Evolutionary conservation across 2,113 vertebrate species (phyloP), one percentile per base, ranked within the genome.

Genomic region (Henicopernis longicauda): DNA sequence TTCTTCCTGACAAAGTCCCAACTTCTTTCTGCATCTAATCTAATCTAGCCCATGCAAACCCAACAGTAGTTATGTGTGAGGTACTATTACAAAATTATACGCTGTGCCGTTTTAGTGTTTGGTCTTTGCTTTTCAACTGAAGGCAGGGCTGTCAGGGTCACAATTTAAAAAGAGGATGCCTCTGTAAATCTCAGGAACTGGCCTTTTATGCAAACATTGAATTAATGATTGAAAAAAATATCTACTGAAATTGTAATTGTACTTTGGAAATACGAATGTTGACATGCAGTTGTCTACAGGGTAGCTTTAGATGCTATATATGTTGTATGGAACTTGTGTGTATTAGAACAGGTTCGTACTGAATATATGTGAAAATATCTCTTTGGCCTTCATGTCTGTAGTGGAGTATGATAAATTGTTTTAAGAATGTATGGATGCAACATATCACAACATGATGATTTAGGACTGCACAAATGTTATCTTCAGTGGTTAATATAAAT

Each of bases 281-380:
- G 14, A 13, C 23, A 47, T 3, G 1, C 16, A 34, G 6, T 50
- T 87, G 13, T 52, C 27, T 65, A 29, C 16, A 67, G 16, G 6
- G 7, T 38, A 89, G 49, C 11, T 71, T 54, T 62, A 50, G 9
- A 36, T 36, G 38, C 19, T 50, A 12, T 4, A 20, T 49, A 23
- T 1, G 0, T 4, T 49, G 5, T 15, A 5, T 54, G 10, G 11
- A 79, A 66, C 18, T 44, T 74, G 6, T 1, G 2, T 40, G 15
- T 27, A 47, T 40, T 74, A 38, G 10, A 76, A 65, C 16, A 69
- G 0, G 2, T 62, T 89, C 7, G 1, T 40, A 38, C 13, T 62
- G 42, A 61, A 63, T n/a, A 45, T 3, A 49, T 5, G 3, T 42
- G 59, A 32, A 70, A 89, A 50, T 19, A 57, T 7, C 3, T 55